Evolutionary conservation across 1,140 invertebrate genomes (phyloP).

Genomic region (Lysiphlebus fabarum): DNA sequence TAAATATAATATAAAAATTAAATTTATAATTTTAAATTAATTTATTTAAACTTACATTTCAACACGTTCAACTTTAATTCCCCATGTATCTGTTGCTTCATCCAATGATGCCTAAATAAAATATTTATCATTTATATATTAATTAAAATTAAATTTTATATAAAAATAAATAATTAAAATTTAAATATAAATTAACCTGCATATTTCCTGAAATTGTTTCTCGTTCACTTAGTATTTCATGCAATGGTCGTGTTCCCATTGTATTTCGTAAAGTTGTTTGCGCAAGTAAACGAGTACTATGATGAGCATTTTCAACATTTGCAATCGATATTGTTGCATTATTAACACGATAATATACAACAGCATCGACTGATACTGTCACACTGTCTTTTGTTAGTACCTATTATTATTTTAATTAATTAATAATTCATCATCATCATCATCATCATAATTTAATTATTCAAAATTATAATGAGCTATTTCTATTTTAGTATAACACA

Average conservation of each 20-base stretch:
- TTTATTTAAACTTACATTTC: conserved; percentile 75
- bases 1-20: too few species aligned
- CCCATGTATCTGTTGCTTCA: conserved; percentile 93
- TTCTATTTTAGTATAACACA: too few species aligned
- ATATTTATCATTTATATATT: too few species aligned
- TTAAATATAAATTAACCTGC: conserved; percentile 63
- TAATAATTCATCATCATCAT: too few species aligned
- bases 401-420: conserved; percentile 47
- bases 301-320: conserved; percentile 95
- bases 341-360: conserved; percentile 90
- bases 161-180: not conserved
- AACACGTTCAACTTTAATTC: conserved; percentile 93
- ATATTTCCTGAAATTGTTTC: conserved; percentile 88
- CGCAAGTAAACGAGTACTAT: conserved; percentile 83
- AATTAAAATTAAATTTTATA: too few species aligned
- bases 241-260: conserved; percentile 90
- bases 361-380: conserved; percentile 91
- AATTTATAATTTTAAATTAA: not conserved
- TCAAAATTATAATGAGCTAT: too few species aligned
- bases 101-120: conserved; percentile 63
- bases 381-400: conserved; percentile 92
- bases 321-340: conserved; percentile 95
- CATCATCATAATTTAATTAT: too few species aligned
- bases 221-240: conserved; percentile 92
- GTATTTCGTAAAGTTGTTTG: conserved; percentile 91